phyloP scores from a whole-genome alignment of 2,888 invertebrate genomes.

The Hylaea fasciaria region DNA sequence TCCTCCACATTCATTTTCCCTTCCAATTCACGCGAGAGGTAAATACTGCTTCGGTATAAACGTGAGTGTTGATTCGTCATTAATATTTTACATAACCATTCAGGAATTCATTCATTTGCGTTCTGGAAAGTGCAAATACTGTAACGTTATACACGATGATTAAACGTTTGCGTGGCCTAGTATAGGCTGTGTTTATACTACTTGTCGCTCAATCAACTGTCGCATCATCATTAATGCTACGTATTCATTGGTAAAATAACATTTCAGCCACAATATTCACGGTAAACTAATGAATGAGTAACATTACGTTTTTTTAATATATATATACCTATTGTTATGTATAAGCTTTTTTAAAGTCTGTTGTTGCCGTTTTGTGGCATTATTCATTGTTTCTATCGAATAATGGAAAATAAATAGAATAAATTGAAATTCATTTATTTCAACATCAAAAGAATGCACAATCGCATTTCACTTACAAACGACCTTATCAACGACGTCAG shows the following conservation, averaged over 20 bases:
- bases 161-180: not conserved
- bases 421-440: conserved; percentile 73
- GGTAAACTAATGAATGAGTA: too few relatives aligned
- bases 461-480: conserved; percentile 73
- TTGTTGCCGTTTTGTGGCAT: too few relatives aligned
- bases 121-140: conserved; percentile 17
- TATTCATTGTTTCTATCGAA: conserved; percentile 2
- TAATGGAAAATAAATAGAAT: conserved; percentile 38
- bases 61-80: conserved; percentile 17
- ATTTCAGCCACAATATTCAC: too few relatives aligned
- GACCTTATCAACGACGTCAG: conserved; percentile 72
- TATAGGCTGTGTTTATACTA: conserved; percentile 6
- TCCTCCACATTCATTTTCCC: conserved; percentile 7
- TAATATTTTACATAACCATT: conserved; percentile 27
- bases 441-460: conserved; percentile 74
- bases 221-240: conserved; percentile 3
- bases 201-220: conserved; percentile 17
- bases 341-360: too few relatives aligned
- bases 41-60: conserved; percentile 23
- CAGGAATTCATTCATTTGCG: too few relatives aligned
- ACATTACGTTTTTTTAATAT: too few relatives aligned
- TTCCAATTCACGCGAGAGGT: conserved; percentile 16
- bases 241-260: too few relatives aligned
- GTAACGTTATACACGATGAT: not conserved
- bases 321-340: too few relatives aligned